These are phyloP conservation scores for Xenus cinereus DNA, from an alignment of 2,113 vertebrate species.

Conservation along the genomic window DNA sequence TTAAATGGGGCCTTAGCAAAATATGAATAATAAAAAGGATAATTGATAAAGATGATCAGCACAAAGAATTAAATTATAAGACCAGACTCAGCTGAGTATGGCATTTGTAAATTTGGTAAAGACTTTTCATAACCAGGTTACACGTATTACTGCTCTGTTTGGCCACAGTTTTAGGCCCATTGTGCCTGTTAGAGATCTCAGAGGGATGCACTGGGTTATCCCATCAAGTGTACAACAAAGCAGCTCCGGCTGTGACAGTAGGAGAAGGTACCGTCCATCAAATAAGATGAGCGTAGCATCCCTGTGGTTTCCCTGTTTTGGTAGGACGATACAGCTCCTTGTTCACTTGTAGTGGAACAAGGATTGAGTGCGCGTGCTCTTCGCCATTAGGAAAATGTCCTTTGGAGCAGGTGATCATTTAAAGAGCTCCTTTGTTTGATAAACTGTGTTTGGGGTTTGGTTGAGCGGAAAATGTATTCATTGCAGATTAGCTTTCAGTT, in stretches of 20 bases:
- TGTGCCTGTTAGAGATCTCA: neutral
- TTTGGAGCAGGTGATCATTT: neutral
- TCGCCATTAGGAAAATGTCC: neutral
- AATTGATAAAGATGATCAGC: neutral
- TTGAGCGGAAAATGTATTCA: neutral
- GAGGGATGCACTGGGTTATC: neutral
- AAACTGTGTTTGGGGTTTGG: neutral
- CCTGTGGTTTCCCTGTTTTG: neutral
- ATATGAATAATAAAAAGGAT: neutral
- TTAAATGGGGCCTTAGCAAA: neutral
- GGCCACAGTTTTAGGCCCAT: neutral
- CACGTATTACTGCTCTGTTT: neutral
- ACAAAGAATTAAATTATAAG: neutral
- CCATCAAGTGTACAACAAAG: neutral
- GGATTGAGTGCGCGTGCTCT: neutral
- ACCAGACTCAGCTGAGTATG: neutral
- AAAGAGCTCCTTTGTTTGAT: neutral
- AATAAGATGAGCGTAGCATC: neutral
- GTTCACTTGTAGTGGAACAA: neutral
- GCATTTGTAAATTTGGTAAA: neutral
- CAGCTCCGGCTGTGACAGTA: neutral
- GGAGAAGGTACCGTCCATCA: rapidly evolving
- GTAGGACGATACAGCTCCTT: neutral
- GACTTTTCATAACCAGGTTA: neutral
- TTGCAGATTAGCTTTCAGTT: neutral